phyloP scores from a whole-genome alignment of 2,888 invertebrate genomes.

The Noctua janthe region DNA sequence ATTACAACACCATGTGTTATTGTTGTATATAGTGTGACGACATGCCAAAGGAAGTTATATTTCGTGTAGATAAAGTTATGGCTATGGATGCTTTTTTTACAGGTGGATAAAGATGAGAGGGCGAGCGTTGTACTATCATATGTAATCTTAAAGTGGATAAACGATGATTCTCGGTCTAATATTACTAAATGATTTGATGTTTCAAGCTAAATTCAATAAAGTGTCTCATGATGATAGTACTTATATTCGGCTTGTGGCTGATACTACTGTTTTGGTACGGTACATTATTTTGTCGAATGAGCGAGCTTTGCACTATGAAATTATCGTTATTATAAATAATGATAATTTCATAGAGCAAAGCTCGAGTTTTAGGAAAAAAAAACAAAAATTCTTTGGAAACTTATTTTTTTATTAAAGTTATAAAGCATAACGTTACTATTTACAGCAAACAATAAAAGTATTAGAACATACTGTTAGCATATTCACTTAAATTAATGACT shows the following conservation, averaged over 20 bases:
- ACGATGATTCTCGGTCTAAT: neutral
- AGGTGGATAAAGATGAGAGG: neutral
- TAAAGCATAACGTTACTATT: constrained; percentile 85
- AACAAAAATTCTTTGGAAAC: constrained; percentile 80
- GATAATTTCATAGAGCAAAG: too few relatives aligned
- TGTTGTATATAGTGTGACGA: neutral
- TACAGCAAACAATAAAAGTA: constrained; percentile 80
- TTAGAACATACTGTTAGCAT: constrained; percentile 76
- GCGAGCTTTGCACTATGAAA: too few relatives aligned
- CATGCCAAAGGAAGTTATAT: neutral
- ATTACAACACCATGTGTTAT: neutral
- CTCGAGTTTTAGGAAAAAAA: constrained; percentile 62
- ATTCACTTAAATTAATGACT: constrained; percentile 88
- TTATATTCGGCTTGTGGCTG: neutral
- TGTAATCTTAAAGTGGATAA: neutral
- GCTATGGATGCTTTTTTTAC: neutral
- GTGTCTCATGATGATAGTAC: neutral
- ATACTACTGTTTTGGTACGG: too few relatives aligned
- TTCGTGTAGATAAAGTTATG: neutral
- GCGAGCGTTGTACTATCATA: neutral
- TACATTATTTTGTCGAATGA: neutral
- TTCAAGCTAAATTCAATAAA: neutral
- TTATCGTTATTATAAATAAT: neutral
- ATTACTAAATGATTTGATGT: neutral
- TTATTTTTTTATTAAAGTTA: constrained; percentile 81